These are phyloP conservation scores for Temnothorax curvispinosus DNA, from an alignment of 1,140 invertebrate genomes.

Conservation along the genomic window DNA sequence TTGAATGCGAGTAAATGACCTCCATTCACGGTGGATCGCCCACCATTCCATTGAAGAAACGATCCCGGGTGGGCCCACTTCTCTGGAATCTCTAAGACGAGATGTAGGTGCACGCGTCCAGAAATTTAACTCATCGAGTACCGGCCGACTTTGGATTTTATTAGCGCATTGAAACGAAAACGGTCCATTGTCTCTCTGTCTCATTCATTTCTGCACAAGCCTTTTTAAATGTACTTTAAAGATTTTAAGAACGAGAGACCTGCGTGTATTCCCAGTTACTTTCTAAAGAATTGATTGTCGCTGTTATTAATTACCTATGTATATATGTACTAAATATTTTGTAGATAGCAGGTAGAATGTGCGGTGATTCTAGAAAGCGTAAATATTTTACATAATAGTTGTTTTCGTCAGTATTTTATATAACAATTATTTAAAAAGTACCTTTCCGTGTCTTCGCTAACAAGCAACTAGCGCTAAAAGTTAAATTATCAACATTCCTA, in stretches of 20 bases:
- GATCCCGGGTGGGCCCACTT: conserved; percentile 67
- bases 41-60: conserved; percentile 78
- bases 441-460: not conserved
- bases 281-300: not conserved
- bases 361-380: not conserved
- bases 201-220: not conserved
- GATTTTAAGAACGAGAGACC: not conserved
- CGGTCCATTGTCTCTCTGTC: conserved; percentile 61
- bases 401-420: not conserved
- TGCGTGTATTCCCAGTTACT: too few species aligned
- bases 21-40: conserved; percentile 82
- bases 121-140: conserved; percentile 70
- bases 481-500: conserved; percentile 15
- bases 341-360: not conserved
- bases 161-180: conserved; percentile 65
- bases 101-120: conserved; percentile 72
- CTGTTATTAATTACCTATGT: not conserved
- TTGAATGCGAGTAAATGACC: conserved; percentile 84
- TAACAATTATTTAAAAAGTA: not conserved
- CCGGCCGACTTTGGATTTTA: conserved; percentile 61
- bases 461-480: conserved; percentile 5
- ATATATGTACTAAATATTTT: not conserved
- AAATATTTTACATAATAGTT: not conserved
- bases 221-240: not conserved
- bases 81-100: conserved; percentile 64